phyloP scores from a whole-genome alignment of 2,888 invertebrate species.

The Acheta domesticus region DNA sequence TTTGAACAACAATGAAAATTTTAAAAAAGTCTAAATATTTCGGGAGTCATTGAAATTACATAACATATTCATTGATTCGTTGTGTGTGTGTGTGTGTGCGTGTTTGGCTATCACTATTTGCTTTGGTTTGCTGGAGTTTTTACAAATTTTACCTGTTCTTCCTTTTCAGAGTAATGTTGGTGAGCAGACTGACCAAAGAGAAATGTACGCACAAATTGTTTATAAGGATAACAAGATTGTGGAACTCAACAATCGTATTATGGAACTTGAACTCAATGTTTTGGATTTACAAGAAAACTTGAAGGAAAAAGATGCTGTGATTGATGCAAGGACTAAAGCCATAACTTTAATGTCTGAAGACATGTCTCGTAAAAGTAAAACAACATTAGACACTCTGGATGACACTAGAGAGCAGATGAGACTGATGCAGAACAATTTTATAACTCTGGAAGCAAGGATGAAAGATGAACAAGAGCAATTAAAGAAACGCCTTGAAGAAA shows the following conservation, averaged over 20 bases:
- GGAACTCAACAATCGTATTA: conserved; percentile 65
- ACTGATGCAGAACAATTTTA: conserved; percentile 74
- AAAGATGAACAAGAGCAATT: conserved; percentile 62
- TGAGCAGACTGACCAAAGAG: conserved; percentile 41
- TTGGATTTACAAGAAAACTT: conserved; percentile 80
- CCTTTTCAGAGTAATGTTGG: neutral
- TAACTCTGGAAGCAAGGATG: conserved; percentile 66
- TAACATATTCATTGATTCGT: too few species aligned
- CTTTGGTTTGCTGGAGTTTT: too few species aligned
- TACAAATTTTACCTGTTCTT: neutral
- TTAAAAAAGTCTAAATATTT: too few species aligned
- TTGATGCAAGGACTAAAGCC: conserved; percentile 76
- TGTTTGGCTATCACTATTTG: too few species aligned
- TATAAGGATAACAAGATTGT: conserved; percentile 62
- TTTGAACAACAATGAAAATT: too few species aligned
- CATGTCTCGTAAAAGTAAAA: conserved; percentile 65
- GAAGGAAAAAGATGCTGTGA: conserved; percentile 78
- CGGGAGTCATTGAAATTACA: too few species aligned
- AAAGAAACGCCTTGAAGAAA: conserved; percentile 56
- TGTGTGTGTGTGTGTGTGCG: too few species aligned
- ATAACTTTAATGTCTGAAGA: conserved; percentile 72
- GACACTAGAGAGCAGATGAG: conserved; percentile 78
- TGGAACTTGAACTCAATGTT: conserved; percentile 70
- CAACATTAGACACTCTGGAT: conserved; percentile 67
- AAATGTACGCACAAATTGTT: conserved; percentile 52